Evolutionary conservation across 1,140 invertebrate species (phyloP).

Genomic region (Leptestheria dahalacensis): DNA sequence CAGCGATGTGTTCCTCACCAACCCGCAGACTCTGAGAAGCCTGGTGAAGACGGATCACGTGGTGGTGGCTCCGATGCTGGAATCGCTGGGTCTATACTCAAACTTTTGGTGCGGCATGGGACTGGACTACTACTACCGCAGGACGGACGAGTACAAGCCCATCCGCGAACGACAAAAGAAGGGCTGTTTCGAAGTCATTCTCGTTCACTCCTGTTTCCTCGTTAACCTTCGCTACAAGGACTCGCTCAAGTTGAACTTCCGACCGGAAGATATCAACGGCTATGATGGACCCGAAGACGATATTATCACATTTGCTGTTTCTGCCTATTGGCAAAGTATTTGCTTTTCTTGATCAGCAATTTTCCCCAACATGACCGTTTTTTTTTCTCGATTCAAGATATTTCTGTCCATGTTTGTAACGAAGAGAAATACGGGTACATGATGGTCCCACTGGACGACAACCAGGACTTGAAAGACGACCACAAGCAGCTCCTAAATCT

Average conservation of each 20-base stretch:
- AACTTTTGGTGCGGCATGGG: conserved; percentile 95
- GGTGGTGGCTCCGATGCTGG: conserved; percentile 66
- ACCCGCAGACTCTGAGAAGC: conserved; percentile 46
- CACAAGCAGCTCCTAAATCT: conserved; percentile 57
- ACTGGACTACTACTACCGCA: conserved; percentile 67
- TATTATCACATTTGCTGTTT: conserved; percentile 82
- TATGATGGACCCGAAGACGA: conserved; percentile 74
- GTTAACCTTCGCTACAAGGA: conserved; percentile 49
- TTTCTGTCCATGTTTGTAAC: conserved; percentile 66
- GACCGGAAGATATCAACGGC: conserved; percentile 39
- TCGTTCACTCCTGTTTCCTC: conserved; percentile 80
- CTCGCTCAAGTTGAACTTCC: conserved; percentile 59
- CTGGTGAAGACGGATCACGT: conserved; percentile 48
- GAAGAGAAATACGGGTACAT: conserved; percentile 66
- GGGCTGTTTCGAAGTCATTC: conserved; percentile 72
- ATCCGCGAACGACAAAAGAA: conserved; percentile 53
- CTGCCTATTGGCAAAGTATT: conserved; percentile 55
- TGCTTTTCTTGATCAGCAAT: not conserved
- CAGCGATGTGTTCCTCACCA: conserved; percentile 69
- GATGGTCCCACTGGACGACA: conserved; percentile 58
- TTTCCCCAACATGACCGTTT: not conserved
- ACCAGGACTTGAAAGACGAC: conserved; percentile 46
- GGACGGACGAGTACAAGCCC: conserved; percentile 71
- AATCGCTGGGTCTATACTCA: conserved; percentile 73
- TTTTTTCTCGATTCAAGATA: conserved; percentile 31